Evolutionary conservation across 1,140 invertebrate species (phyloP), one percentile per base, ranked within the genome.

Genomic region (Cotesia chilonis): DNA sequence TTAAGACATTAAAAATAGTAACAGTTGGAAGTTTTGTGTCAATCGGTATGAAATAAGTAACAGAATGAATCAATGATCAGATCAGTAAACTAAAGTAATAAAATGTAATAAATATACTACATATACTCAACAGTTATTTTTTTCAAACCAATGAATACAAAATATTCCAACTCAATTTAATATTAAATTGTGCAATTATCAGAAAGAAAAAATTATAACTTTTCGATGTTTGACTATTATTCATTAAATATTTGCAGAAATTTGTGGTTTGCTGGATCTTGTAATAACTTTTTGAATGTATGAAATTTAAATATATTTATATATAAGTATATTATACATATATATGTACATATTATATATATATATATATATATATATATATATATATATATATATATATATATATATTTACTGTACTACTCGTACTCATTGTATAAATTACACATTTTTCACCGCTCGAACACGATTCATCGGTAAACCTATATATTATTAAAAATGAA

Each of bases 231-330:
- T 85, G 82, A 84, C 82, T 78, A 85, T 85, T 85, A 83, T 82
- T 81, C 80, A 83, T 79, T 86, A 82, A 80, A 85, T 85, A 87
- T 85, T 84, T 87, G 82, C 85, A 87, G 83, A 86, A 85, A 84
- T 84, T 87, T 87, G 84, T 85, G 83, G 85, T 87, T 86, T 87
- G 85, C 84, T 85, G 84, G 85, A 85, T 86, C 84, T 87, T 87
- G 85, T 87, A 83, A 86, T 83, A 76, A 86, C 79, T 85, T 86
- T 85, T 85, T 86, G 81, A 84, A 84, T 86, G 84, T 84, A 82
- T 86, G 83, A 80, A 86, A 83, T 74, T 80, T 78, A 47, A 47
- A 47, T 47, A 47, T 47, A 47, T 74, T 79, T 81, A 81, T 80
- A 80, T 76, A 77, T 77, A 77, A 72, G 79, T 54, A 60, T 74